A percentile compares a stretch with the other conserved stretches of the same genome.
phyloP scores from a whole-genome alignment of 2,797 vertebrate species.

The Euthynnus affinis region DNA sequence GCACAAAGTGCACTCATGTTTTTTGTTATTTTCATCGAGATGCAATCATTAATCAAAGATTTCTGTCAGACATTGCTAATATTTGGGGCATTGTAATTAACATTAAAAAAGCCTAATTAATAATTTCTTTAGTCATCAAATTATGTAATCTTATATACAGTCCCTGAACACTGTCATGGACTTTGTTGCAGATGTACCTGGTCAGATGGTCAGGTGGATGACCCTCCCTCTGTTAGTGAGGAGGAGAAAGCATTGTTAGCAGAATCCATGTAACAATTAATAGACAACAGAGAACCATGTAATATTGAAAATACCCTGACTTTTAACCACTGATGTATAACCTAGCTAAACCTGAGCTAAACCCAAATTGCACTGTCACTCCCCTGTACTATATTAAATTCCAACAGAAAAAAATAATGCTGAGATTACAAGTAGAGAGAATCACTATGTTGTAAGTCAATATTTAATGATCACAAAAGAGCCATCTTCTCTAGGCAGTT shows the following conservation, averaged over 20 bases:
- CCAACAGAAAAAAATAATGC: no score
- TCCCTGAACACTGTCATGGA: not conserved
- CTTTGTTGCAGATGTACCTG: not conserved
- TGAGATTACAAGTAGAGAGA: not conserved
- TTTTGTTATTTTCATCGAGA: not conserved
- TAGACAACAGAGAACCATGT: not conserved
- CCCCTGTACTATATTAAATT: not conserved
- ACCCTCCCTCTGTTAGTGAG: not conserved
- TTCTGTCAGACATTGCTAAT: not conserved
- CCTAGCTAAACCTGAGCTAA: not conserved
- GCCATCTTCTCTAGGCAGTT: not conserved
- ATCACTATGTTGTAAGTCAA: not conserved
- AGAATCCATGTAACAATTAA: not conserved
- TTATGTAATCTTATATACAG: not conserved
- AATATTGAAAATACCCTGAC: not conserved
- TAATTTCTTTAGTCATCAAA: not conserved
- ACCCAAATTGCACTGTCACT: not conserved
- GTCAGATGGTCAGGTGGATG: not conserved
- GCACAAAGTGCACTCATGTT: not conserved
- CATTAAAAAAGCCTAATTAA: not conserved
- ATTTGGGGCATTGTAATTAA: not conserved
- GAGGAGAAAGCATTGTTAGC: not conserved
- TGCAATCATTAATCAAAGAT: not conserved
- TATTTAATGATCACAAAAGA: not conserved
- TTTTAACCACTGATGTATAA: not conserved